Base-by-base conservation (phyloP, 2,888 invertebrate species). In the Parapristionchus giblindavisi region DNA sequence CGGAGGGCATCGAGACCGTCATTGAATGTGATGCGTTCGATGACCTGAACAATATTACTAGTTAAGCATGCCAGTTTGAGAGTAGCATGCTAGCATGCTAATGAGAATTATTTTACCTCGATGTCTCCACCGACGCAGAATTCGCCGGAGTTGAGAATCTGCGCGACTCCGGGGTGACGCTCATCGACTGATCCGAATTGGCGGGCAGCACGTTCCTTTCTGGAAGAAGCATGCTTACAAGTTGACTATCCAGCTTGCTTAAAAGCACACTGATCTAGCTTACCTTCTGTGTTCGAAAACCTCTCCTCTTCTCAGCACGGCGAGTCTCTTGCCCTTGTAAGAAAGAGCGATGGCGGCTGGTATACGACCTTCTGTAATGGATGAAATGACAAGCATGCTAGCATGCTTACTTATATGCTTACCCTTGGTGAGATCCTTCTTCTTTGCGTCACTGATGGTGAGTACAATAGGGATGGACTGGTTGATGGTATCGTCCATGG, bases 391-490 rank as follows among this genome's bases (percentile, higher is more conserved):
- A 36, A 29, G 1, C 6, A 3, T 65, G 63, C n/a, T n/a, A n/a
- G n/a, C n/a, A n/a, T n/a, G n/a, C n/a, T n/a, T n/a, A n/a, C n/a
- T n/a, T n/a, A n/a, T 51, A 51, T 54, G 24, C 48, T 36, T 8
- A 73, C 76, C 34, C 21, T 38, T 60, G 8, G 65, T 75, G 29
- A 78, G 34, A n/a, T 21, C n/a, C 0, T 61, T 70, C 88, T 95
- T 96, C 78, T 93, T 92, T 76, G 89, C 88, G 0, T 92, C 60
- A 17, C 36, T 36, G n/a, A 34, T 60, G 1, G 34, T 60, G 78
- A 99, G 90, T 3, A 98, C 97, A 78, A 99, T 94, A 0, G 98
- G 96, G 75, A 99, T 91, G 8, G 96, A 96, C 89, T 98, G 98
- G 89, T 95, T 99, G 60, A 93, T 91, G 17, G 93, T 90, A 81